Base-by-base conservation (phyloP, 1,140 invertebrate species). In the Gryon sp. region DNA sequence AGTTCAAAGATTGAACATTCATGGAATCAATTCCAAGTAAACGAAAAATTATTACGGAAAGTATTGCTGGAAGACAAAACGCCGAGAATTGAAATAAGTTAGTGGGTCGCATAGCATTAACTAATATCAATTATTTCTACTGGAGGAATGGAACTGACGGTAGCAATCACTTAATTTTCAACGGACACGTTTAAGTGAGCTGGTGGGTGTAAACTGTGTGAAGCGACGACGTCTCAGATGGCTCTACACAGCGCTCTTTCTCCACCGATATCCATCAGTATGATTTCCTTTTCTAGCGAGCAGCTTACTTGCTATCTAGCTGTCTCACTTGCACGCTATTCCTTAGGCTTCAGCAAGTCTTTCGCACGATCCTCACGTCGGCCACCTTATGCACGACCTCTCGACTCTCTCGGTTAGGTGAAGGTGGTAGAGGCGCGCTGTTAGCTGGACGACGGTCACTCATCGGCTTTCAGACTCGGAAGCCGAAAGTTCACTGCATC, bases 361-460 rank as follows among this genome's bases (percentile, higher is more conserved):
- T 87, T 88, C 85, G 86, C 85, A 88, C 85, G 84, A 87, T 86
- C 80, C 79, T 86, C 83, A 83, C 81, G 83, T 82, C 79, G 83
- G 84, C 82, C 82, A 84, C 83, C 83, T 86, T 84, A 85, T 79
- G 79, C 84, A 84, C 84, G 84, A 86, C 85, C 84, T 86, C 82
- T 84, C 80, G 73, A 53, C 53, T 65, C 66, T 60, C 57, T 70
- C 36, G 46, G 19, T 45, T 36, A 38, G 66, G 77, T 75, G 74
- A 68, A 75, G 66, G 46, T 77, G 66, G 63, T 59, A 59, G 69
- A 66, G 73, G 55, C 55, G 63, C 50, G 59, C 78, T 76, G 66
- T 57, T 80, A 74, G 79, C 80, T 79, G 82, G 84, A 85, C 84
- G 78, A 60, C 80, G 83, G 82, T 83, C 83, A 84, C 79, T 83